Conservation (phyloP, 2,888 invertebrate genomes). For the Philereme vetulata region DNA sequence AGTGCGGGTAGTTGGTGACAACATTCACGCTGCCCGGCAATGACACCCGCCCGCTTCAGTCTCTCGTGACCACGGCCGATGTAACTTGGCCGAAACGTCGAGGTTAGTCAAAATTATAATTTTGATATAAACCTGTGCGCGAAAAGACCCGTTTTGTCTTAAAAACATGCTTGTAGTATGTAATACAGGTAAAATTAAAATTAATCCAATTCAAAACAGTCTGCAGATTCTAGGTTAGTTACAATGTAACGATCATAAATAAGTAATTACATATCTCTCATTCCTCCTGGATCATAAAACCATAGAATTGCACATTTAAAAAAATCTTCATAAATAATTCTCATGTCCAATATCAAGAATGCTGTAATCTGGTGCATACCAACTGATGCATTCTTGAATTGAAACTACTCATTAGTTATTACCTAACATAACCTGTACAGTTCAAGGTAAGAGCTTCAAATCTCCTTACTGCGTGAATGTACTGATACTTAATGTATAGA, state of each 20-base stretch:
- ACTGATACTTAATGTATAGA: constrained; percentile 17
- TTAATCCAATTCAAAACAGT: background rate
- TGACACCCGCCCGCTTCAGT: too few relatives aligned
- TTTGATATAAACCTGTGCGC: too few relatives aligned
- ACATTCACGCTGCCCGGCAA: too few relatives aligned
- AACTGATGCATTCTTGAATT: constrained; percentile 52
- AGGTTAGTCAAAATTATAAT: too few relatives aligned
- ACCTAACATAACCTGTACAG: constrained; percentile 39
- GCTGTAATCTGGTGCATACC: constrained; percentile 47
- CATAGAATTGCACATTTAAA: constrained; percentile 38
- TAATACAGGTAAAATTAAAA: too few relatives aligned
- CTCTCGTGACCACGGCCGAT: too few relatives aligned
- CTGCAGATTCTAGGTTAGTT: constrained; percentile 17
- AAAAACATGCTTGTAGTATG: too few relatives aligned
- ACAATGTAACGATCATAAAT: constrained; percentile 49
- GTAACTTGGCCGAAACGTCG: too few relatives aligned
- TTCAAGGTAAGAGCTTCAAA: constrained; percentile 34
- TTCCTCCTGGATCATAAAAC: constrained; percentile 41
- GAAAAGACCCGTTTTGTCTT: too few relatives aligned
- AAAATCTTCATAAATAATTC: constrained; percentile 41
- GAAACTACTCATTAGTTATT: constrained; percentile 58
- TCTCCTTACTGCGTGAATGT: constrained; percentile 47
- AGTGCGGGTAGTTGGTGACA: too few relatives aligned
- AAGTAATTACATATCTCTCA: constrained; percentile 50
- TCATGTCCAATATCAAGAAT: constrained; percentile 23